Base-by-base conservation (phyloP, 2,888 invertebrate species). In the Balanococcus diminutus region DNA sequence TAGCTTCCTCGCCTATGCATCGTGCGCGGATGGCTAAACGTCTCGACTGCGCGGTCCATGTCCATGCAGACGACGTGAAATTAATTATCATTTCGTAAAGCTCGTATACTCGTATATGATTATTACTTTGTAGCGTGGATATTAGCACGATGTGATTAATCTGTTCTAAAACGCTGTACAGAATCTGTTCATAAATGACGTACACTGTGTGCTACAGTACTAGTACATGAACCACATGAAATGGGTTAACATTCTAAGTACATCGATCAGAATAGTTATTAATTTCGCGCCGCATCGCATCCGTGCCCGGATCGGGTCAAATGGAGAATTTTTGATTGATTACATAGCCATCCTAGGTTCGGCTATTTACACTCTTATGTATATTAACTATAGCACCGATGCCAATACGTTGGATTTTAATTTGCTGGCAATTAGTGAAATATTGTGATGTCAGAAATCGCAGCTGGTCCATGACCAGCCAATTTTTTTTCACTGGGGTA, bases 221-320 rank as follows among this genome's bases (percentile, higher is more conserved):
- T 51, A n/a, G n/a, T 75, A 32, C 75, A 28, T 79, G 75, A 79
- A 79, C 32, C 75, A 79, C 75, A 36, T 79, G 75, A 79, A 79
- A 79, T 79, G 75, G 75, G 75, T 79, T 79, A 36, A 36, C 75
- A 36, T 79, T 79, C 36, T 79, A 79, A 36, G 75, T 79, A 32
- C 75, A 36, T 79, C 75, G 75, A 79, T 79, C 32, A 79, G 75
- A 67, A 28, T 67, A 67, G 67, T 67, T 67, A 67, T 67, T 79
- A 36, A 79, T 79, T 79, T 79, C 75, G 75, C 75, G 75, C 67
- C 67, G 67, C 67, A 16, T 4, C 67, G 28, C 14, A 11, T 0
- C 67, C 28, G 19, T 9, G 61, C 67, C 28, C 22, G 2, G 61
- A 61, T 28, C 36, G 75, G 75, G 75, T 79, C 75, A 79, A 79